Conservation (phyloP, 2,113 vertebrate species). For the Gulo gulo region DNA sequence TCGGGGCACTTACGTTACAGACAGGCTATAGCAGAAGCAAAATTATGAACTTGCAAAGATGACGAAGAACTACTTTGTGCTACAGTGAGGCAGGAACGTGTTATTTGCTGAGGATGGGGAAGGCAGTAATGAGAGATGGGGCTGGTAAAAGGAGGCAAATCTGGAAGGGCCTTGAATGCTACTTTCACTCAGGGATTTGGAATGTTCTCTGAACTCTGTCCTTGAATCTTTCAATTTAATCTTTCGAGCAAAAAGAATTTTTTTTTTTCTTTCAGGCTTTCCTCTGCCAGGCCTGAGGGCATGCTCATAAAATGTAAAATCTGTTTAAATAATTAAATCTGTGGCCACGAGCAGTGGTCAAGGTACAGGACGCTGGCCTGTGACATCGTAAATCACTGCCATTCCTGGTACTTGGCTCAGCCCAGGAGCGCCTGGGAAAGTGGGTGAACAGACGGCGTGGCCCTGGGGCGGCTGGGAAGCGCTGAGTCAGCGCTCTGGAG, state of each 20-base stretch:
- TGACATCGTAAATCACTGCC: slow-evolving; percentile 60
- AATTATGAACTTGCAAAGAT: background rate
- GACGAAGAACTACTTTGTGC: background rate
- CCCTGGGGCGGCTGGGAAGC: rapidly evolving
- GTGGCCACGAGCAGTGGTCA: slow-evolving; percentile 61
- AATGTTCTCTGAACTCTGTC: background rate
- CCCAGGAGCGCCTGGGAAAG: background rate
- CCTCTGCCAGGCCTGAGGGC: slow-evolving; percentile 50
- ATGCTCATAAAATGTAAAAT: slow-evolving; percentile 67
- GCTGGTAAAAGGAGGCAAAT: background rate
- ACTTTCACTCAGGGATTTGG: background rate
- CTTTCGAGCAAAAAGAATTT: background rate
- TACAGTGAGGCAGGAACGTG: background rate
- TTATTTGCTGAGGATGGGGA: background rate
- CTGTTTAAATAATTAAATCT: slow-evolving; percentile 72
- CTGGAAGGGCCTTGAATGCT: background rate
- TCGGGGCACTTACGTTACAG: rapidly evolving
- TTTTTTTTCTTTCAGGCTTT: background rate
- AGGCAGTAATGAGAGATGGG: background rate
- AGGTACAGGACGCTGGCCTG: slow-evolving; percentile 24
- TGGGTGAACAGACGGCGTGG: rapidly evolving
- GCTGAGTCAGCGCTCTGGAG: background rate
- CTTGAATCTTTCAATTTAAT: slow-evolving; percentile 49
- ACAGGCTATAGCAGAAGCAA: background rate
- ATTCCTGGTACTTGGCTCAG: background rate